Percentiles rank a stretch among this genome's conserved stretches.
Conservation (phyloP, 64 coral and sea anemone species). For the Montipora foliosa region DNA sequence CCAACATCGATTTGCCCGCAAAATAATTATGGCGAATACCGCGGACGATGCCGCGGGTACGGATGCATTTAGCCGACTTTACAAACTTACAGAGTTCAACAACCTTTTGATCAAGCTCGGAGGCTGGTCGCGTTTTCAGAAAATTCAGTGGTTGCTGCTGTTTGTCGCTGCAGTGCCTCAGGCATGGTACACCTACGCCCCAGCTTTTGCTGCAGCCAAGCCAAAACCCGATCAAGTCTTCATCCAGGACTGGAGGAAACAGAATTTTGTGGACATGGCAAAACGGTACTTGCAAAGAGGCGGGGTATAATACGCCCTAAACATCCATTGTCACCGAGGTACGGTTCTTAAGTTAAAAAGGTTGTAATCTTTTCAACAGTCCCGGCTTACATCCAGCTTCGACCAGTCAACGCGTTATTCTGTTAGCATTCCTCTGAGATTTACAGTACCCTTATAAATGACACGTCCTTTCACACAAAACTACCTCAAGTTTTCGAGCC, state of each 20-base stretch:
- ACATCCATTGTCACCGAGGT: conserved; percentile 93
- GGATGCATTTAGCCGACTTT: not conserved
- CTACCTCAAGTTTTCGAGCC: no score
- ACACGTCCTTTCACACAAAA: no score
- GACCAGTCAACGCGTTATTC: no score
- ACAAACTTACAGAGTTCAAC: conserved; percentile 83
- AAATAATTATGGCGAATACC: not conserved
- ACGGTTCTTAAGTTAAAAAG: not conserved
- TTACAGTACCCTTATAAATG: no score
- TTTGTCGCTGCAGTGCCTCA: conserved; percentile 88
- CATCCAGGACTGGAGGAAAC: conserved; percentile 7
- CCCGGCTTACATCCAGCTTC: no score
- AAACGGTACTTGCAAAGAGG: conserved; percentile 58
- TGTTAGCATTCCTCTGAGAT: no score
- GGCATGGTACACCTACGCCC: conserved; percentile 94
- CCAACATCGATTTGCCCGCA: not conserved
- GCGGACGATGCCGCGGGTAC: not conserved
- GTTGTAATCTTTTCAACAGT: no score
- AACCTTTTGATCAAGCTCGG: conserved; percentile 76
- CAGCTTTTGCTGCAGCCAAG: conserved; percentile 88
- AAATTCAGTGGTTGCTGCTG: conserved; percentile 89
- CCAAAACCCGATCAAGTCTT: conserved; percentile 56
- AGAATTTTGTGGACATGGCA: conserved; percentile 38
- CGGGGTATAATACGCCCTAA: conserved; percentile 60
- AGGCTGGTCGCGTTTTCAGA: conserved; percentile 84